phyloP scores from a whole-genome alignment of 2,888 invertebrate species.

The Entomobrya proxima region DNA sequence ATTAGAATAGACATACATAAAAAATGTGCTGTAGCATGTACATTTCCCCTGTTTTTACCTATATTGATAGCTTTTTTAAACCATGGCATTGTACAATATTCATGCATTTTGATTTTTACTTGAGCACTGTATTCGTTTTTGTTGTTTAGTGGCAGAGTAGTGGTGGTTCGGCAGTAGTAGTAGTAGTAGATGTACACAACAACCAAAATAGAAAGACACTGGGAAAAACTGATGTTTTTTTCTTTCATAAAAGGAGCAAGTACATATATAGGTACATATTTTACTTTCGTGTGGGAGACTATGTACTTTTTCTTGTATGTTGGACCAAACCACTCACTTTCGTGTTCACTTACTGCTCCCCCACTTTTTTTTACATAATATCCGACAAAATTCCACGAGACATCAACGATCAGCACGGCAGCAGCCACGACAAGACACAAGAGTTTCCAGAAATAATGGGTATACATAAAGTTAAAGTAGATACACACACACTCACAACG shows the following conservation, averaged over 20 bases:
- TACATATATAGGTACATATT: not conserved
- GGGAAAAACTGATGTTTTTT: slow-evolving; percentile 21
- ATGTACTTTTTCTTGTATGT: too few relatives aligned
- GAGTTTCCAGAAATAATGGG: not conserved
- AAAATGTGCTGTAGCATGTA: not conserved
- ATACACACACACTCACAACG: not conserved
- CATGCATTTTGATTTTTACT: not conserved
- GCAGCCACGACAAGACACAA: too few relatives aligned
- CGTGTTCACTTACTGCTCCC: slow-evolving; percentile 1
- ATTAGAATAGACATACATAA: slow-evolving; percentile 31
- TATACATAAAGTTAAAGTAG: not conserved
- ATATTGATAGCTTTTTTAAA: not conserved
- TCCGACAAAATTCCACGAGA: slow-evolving; percentile 46
- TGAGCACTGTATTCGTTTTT: not conserved
- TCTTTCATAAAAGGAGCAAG: too few relatives aligned
- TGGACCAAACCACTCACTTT: slow-evolving; percentile 7
- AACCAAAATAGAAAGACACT: not conserved
- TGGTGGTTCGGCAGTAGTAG: too few relatives aligned
- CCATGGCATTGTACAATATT: not conserved
- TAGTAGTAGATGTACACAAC: not conserved
- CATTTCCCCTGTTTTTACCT: not conserved
- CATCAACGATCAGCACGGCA: slow-evolving; percentile 25
- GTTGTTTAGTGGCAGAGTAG: not conserved
- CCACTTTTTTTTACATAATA: slow-evolving; percentile 33
- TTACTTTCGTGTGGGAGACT: not conserved